Percentiles rank a stretch among this genome's conserved stretches.
These are phyloP conservation scores for Drosophila ercepeae DNA, from an alignment of 1,140 invertebrate genomes.

Conservation along the genomic window DNA sequence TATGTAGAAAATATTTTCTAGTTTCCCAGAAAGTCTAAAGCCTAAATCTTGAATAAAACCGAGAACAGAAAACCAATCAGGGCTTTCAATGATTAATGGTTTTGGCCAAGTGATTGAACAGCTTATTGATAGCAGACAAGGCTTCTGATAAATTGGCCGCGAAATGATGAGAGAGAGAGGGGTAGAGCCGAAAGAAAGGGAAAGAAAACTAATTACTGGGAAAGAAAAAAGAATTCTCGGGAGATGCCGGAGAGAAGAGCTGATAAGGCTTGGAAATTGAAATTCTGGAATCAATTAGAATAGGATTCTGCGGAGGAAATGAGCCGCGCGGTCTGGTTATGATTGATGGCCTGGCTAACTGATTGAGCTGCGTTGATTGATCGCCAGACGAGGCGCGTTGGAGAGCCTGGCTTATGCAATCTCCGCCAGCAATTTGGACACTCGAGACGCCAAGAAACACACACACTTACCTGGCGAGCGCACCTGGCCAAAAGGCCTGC, in stretches of 20 bases:
- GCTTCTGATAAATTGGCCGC: neutral
- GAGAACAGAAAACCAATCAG: neutral
- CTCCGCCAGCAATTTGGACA: conserved; percentile 50
- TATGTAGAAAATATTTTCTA: neutral
- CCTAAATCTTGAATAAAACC: neutral
- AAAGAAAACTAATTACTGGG: neutral
- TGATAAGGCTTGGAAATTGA: neutral
- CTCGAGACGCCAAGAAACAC: conserved; percentile 29
- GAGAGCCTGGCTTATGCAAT: conserved; percentile 48
- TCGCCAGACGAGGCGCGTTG: conserved; percentile 1
- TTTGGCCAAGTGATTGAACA: conserved; percentile 12
- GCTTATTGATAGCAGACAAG: neutral
- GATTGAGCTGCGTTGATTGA: conserved; percentile 37
- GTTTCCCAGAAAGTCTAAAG: too few species aligned
- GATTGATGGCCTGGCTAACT: conserved; percentile 35
- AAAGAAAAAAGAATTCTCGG: neutral
- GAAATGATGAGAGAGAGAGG: neutral
- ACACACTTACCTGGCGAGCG: conserved; percentile 18
- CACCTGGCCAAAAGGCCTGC: conserved; percentile 41
- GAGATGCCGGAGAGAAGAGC: neutral
- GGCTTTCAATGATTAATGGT: conserved; percentile 23
- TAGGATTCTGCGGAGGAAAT: neutral
- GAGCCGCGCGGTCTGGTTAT: conserved; percentile 16
- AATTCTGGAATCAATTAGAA: conserved; percentile 4
- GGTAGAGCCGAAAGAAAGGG: neutral